Conservation (phyloP, 2,888 invertebrate genomes). For the Tenthredo notha region DNA sequence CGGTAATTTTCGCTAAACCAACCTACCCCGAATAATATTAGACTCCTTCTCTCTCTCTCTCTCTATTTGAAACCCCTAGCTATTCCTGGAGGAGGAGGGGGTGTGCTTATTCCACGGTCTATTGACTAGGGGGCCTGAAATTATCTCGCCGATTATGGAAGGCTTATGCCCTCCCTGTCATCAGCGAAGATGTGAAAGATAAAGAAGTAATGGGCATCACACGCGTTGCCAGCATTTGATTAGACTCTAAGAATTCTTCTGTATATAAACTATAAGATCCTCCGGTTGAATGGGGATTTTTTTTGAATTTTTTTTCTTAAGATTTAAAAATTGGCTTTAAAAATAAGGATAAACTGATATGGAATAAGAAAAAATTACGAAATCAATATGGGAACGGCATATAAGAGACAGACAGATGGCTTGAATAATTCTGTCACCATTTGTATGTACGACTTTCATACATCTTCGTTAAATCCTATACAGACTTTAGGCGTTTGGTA, state of each 20-base stretch:
- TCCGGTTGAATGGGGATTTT: not conserved
- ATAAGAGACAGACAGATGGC: not conserved
- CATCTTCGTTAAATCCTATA: slow-evolving; percentile 37
- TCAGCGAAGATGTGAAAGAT: slow-evolving; percentile 28
- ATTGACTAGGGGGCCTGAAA: slow-evolving; percentile 40
- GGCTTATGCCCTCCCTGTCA: slow-evolving; percentile 47
- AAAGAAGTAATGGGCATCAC: slow-evolving; percentile 17
- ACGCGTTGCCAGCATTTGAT: slow-evolving; percentile 9
- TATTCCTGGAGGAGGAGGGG: slow-evolving; percentile 30
- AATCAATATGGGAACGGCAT: not conserved
- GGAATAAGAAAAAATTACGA: not conserved
- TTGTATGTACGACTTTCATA: slow-evolving; percentile 30
- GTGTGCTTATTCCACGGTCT: slow-evolving; percentile 47
- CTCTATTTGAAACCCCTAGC: not conserved
- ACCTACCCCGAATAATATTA: slow-evolving; percentile 57
- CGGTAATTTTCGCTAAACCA: slow-evolving; percentile 58
- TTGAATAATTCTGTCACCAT: slow-evolving; percentile 26
- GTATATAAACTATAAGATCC: not conserved
- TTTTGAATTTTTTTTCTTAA: too few species aligned
- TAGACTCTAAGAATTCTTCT: not conserved
- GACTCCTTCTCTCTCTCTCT: slow-evolving; percentile 37
- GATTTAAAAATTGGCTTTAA: not conserved
- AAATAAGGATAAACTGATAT: not conserved
- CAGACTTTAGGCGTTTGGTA: slow-evolving; percentile 13
- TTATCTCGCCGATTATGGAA: slow-evolving; percentile 27